A percentile compares a stretch with the other conserved stretches of the same genome.
Evolutionary conservation across 2,888 invertebrate genomes (phyloP).

Genomic region (Iphiclides podalirius): DNA sequence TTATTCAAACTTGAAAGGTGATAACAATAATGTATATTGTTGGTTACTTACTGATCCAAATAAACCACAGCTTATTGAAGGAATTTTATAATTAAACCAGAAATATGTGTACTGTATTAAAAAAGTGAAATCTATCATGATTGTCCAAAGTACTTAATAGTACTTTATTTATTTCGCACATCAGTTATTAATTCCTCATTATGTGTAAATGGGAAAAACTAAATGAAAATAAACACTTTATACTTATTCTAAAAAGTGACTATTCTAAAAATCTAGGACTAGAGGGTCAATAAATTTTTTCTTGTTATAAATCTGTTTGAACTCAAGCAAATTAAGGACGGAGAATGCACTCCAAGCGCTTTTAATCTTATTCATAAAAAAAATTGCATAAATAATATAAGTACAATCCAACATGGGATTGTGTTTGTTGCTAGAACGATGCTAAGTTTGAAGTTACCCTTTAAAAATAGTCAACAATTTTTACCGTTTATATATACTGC

Average conservation of each 20-base stretch:
- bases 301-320: conserved; percentile 30
- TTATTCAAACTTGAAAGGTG: too few species aligned
- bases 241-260: conserved; percentile 34
- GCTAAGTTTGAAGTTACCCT: background rate
- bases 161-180: too few species aligned
- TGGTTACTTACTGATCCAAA: too few species aligned
- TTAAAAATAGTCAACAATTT: background rate
- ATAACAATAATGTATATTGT: too few species aligned
- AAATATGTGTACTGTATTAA: too few species aligned
- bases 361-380: conserved; percentile 30
- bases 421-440: background rate
- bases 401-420: background rate
- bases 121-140: too few species aligned
- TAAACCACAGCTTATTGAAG: too few species aligned
- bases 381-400: conserved; percentile 12
- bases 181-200: conserved; percentile 28
- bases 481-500: background rate
- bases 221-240: background rate
- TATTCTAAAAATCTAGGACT: conserved; percentile 56
- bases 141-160: too few species aligned
- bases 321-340: conserved; percentile 51
- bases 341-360: conserved; percentile 55
- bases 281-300: conserved; percentile 55
- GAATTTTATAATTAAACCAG: too few species aligned
- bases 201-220: conserved; percentile 13